Conservation (phyloP, 2,888 invertebrate genomes). For the Dilophus febrilis region DNA sequence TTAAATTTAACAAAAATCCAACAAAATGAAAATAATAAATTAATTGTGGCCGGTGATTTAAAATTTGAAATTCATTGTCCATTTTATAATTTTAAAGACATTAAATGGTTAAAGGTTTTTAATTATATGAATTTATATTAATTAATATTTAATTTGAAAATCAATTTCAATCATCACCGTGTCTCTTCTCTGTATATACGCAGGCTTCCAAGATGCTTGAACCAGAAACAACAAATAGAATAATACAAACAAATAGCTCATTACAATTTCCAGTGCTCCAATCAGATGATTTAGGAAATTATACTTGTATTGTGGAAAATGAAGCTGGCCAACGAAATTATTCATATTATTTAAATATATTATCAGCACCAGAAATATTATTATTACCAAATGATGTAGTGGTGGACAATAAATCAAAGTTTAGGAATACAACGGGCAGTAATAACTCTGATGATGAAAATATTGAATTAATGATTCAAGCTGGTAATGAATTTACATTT, state of each 20-base stretch:
- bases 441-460: constrained; percentile 5
- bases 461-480: constrained; percentile 23
- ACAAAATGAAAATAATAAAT: constrained; percentile 9
- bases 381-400: not conserved
- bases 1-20: constrained; percentile 3
- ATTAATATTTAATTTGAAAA: too few relatives aligned
- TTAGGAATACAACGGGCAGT: too few relatives aligned
- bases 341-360: constrained; percentile 35
- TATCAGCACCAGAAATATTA: constrained; percentile 31
- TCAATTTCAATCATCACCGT: too few relatives aligned
- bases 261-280: not conserved
- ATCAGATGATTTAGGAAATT: constrained; percentile 22
- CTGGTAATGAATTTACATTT: constrained; percentile 29
- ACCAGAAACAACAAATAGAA: not conserved
- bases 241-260: too few relatives aligned
- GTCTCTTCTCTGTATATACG: too few relatives aligned
- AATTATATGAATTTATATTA: too few relatives aligned
- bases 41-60: constrained; percentile 13
- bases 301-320: constrained; percentile 42
- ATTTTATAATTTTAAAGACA: constrained; percentile 9
- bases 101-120: constrained; percentile 11
- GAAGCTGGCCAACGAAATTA: constrained; percentile 37
- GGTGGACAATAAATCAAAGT: not conserved
- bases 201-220: too few relatives aligned
- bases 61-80: constrained; percentile 18